Evolutionary conservation across 1,140 invertebrate genomes (phyloP), one percentile per base, ranked within the genome.

Genomic region (Lordiphosa mommai): DNA sequence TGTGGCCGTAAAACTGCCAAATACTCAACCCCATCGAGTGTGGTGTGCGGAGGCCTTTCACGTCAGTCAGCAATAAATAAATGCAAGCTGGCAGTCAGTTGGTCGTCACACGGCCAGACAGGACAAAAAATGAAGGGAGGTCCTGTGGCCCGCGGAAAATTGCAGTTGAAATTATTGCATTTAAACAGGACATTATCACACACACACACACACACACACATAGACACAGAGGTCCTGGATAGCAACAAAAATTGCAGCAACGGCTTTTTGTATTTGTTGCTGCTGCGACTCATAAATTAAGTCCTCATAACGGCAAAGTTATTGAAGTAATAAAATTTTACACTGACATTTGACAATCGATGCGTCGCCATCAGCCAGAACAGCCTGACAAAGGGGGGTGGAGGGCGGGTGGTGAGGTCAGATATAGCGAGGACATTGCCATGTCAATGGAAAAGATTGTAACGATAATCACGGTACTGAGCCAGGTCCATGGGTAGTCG

Each of bases 261-360:
- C 84, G 77, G 72, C 76, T 67, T 76, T 80, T 80, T 63, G 30
- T 67, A 76, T 59, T 76, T 84, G 77, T 76, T 64, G 65, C 64
- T 47, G 27, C 57, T 68, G 76, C 61, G 58, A 46, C 77, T 72
- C 77, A 84, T 84, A 84, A 84, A 84, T 84, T 84, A 84, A 85
- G 77, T 73, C 79, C 79, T 84, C 80, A 84, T 84, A 84, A 84
- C 79, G 79, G 67, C 53, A 71, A 84, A 82, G 72, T 82, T 82
- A 82, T 82, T 82, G 77, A 84, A 77, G 76, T 84, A 85, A 84
- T 84, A 85, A 72, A 85, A 85, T 84, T 85, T 63, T 84, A 73
- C 72, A 60, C 79, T 79, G 72, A 72, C 79, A 85, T 79, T 79
- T 84, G 64, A 63, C 72, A 84, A 85, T 77, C 77, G 72, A 84